Evolutionary conservation across 2,888 invertebrate genomes (phyloP), one percentile per base, ranked within the genome.

Genomic region (Sinopyrophorus schimmeli): DNA sequence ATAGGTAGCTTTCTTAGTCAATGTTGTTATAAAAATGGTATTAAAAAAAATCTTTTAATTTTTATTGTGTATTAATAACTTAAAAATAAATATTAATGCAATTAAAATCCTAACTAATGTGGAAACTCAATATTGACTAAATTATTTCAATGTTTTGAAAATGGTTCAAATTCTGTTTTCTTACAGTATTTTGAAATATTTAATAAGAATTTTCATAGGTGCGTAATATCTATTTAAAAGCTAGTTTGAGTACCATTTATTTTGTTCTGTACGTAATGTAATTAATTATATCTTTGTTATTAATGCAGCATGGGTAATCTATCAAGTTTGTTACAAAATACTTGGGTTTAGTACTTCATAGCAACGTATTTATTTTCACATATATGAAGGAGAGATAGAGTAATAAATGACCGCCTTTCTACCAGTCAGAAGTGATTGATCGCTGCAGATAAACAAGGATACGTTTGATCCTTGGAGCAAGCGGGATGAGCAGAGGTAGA

Each of bases 351-450:
- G 26, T 28, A 47, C 39, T 39, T 40, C 31, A 40, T 28, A 20
- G 31, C 47, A 32, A 39, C 31, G 32, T 35, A 47, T 41, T 42
- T 40, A 44, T 44, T 46, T 66, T 66, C 67, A 66, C 65, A 60
- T 65, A 65, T 65, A 67, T 63, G 66, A 64, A 62, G 59, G 58
- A 55, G 54, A 61, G 64, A 66, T 51, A 52, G 41, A 61, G 61
- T 73, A 73, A 74, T 74, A 74, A 74, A 74, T 74, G 73, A 70
- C 71, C 67, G 72, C 68, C 72, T 73, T 72, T 73, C 71, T 64
- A 70, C 63, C 72, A 72, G 72, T 73, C 73, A 72, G 68, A 69
- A 73, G 72, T 74, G 74, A 74, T 74, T 73, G 73, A 73, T 74
- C 70, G 68, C 69, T 61, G 63, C 63, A 68, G 69, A 70, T 72